phyloP scores from a whole-genome alignment of 2,113 vertebrate genomes.

The Cricetomys ansorgei region DNA sequence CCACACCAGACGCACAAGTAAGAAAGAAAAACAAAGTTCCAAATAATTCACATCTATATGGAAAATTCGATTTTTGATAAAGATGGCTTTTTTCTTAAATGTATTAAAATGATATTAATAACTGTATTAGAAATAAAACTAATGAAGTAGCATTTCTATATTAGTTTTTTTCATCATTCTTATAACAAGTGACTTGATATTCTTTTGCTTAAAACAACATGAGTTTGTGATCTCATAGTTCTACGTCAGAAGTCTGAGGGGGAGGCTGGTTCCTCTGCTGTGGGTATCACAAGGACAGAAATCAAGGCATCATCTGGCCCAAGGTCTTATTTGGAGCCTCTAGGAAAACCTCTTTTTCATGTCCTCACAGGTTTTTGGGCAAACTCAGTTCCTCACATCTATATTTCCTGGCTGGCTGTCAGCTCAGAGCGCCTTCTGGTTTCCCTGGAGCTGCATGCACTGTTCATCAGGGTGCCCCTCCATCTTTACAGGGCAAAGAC shows the following conservation, averaged over 20 bases:
- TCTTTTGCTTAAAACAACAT: not conserved
- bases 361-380: no score
- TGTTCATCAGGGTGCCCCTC: not conserved
- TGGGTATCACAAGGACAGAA: not conserved
- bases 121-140: not conserved
- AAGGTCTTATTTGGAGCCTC: not conserved
- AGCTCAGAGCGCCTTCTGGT: no score
- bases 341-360: not conserved
- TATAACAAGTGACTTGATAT: not conserved
- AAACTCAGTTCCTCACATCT: not conserved
- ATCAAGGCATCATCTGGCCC: not conserved
- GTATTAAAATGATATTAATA: not conserved
- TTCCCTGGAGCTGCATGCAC: no score
- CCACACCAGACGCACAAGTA: not conserved
- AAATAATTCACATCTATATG: not conserved
- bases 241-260: not conserved
- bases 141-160: not conserved
- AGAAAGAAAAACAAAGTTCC: not conserved
- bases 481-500: not conserved
- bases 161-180: not conserved
- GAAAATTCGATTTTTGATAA: conserved; percentile 2
- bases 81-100: not conserved
- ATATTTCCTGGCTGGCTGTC: no score
- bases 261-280: not conserved
- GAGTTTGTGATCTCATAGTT: not conserved